Base-by-base conservation (phyloP, 2,113 vertebrate genomes). In the Chaetorhynchus papuensis region DNA sequence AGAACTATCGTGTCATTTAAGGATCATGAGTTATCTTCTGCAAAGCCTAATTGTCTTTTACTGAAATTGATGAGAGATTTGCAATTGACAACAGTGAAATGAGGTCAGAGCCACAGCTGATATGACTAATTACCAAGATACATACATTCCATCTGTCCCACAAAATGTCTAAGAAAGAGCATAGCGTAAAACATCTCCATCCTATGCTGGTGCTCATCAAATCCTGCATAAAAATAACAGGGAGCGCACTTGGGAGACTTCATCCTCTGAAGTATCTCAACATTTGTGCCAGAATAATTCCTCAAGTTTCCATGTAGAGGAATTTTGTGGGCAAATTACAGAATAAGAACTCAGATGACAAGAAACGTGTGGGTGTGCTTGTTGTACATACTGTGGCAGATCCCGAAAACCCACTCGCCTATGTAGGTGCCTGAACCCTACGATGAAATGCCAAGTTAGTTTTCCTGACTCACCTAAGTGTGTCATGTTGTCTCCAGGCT, bases 41-140 rank as follows among this genome's bases (percentile, higher is more conserved):
- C 4, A 90, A 47, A 74, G 28, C 26, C 44, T 41, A 60, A 65
- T 15, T 56, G 59, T 83, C 14, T 79, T 82, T 59, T 60, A 69
- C 17, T 45, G 50, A 80, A 87, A 93, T 79, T 7, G 7, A 44
- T 60, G 35, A 79, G 61, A 89, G n/a, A 72, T 71, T 83, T 90
- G 78, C 81, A 68, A 75, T 61, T 5, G 21, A 70, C 72, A 89
- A 44, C 54, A 89, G 66, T 52, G 61, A 83, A 83, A 90, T 21
- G 52, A 83, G 83, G 80, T 93, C 86, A 94, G 57, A 83, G 77
- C 14, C 44, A 50, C 44, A 92, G 65, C 49, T 83, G 70, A 91
- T 85, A 79, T 30, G 68, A 84, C 69, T 93, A 86, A 96, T 94
- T 95, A 93, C 50, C 17, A 84, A 60, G 24, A 39, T 83, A 74